Evolutionary conservation across 2,888 invertebrate species (phyloP).

Genomic region (Drosophila birchii): DNA sequence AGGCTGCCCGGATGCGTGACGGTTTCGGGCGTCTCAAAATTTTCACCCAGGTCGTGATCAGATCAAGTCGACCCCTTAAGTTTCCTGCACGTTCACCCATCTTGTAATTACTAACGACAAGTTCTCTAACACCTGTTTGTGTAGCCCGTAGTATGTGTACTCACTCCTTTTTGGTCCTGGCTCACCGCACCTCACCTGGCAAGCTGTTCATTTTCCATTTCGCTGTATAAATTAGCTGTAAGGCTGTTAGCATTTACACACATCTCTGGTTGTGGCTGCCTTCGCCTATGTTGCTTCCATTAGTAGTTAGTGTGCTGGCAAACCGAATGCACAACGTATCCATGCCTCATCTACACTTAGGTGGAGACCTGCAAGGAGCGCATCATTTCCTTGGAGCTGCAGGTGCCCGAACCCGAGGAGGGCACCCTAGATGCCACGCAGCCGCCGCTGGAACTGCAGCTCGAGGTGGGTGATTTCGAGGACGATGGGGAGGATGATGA

Average conservation of each 20-base stretch:
- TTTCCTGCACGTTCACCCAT: conserved; percentile 28
- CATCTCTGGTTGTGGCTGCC: conserved; percentile 56
- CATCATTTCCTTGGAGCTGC: conserved; percentile 94
- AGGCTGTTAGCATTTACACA: conserved; percentile 15
- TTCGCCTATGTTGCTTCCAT: conserved; percentile 44
- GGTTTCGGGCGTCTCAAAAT: conserved; percentile 13
- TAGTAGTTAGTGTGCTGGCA: conserved; percentile 55
- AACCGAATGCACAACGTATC: conserved; percentile 71
- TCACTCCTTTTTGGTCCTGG: conserved; percentile 2
- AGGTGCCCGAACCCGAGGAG: conserved; percentile 85
- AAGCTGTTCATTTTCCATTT: conserved; percentile 26
- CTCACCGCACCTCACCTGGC: conserved; percentile 12
- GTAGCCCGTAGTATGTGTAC: conserved; percentile 6
- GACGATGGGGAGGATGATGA: conserved; percentile 81
- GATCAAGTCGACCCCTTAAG: conserved; percentile 32
- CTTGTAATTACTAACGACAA: conserved; percentile 38
- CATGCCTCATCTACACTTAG: conserved; percentile 84
- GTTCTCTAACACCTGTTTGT: conserved; percentile 16
- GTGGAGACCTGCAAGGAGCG: conserved; percentile 96
- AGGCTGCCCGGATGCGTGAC: conserved; percentile 35
- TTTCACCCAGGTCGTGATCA: conserved; percentile 20
- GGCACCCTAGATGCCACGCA: conserved; percentile 63
- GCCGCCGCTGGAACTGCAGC: conserved; percentile 60
- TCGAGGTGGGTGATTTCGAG: conserved; percentile 61
- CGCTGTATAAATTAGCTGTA: conserved; percentile 48